Base-by-base conservation (phyloP, 2,797 vertebrate genomes). In the Lateolabrax maculatus region DNA sequence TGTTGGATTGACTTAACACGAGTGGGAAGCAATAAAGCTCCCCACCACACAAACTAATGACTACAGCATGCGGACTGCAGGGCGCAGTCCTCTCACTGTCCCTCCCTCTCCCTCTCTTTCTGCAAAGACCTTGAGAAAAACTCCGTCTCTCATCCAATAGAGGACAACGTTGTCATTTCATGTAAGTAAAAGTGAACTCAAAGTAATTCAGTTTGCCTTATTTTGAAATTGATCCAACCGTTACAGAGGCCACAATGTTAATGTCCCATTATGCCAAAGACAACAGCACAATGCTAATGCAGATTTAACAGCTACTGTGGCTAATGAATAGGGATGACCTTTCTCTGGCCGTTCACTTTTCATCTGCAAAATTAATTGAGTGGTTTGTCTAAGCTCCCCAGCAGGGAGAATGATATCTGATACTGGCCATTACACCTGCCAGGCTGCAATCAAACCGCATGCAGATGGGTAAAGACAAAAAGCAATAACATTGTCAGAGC, bases 1-100 rank as follows among this genome's bases (percentile, higher is more conserved):
- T 89, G 88, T 88, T 91, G 89, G 90, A 93, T 85, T 91, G 92
- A 92, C 89, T 89, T 88, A 84, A 91, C 89, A 88, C 34, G 43
- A 91, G 86, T 89, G 84, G 81, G 86, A 89, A 83, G 90, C 86
- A 90, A 90, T 92, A 93, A 93, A 92, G 78, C 72, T 87, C 66
- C 67, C 78, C 71, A 84, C 87, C 88, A 80, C 89, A 92, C 68
- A 85, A 87, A 81, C 72, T 93, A 93, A 93, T 92, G 89, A 86
- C 81, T 92, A 84, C 87, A 92, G 75, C 88, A 89, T 92, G 91
- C 77, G 27, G 64, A 83, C 83, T 76, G 61, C 46, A 83, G 74
- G 75, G 61, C 62, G 39, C 60, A 1, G 70, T 77, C 21, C 52
- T 43, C 61, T 51, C 27, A 19, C 41, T 31, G 16, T 49, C 76